A percentile compares a stretch with the other conserved stretches of the same genome.
Evolutionary conservation across 2,797 vertebrate species (phyloP).

Genomic region (Trichosurus vulpecula): DNA sequence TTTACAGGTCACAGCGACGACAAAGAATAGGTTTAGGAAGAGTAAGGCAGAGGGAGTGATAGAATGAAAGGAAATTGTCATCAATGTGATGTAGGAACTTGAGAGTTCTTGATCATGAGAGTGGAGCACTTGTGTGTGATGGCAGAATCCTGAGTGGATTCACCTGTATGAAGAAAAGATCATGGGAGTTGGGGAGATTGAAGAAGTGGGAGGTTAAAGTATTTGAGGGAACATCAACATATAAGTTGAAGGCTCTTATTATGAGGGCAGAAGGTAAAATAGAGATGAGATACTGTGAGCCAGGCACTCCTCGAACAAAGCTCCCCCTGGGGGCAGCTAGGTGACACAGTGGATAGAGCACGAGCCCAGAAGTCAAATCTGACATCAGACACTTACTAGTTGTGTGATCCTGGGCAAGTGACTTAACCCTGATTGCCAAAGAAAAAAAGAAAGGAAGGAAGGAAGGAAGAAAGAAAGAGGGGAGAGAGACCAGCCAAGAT

Average conservation of each 20-base stretch:
- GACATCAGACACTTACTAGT: no score
- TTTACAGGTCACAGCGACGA: not conserved
- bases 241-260: not conserved
- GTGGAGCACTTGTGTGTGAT: not conserved
- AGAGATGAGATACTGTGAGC: not conserved
- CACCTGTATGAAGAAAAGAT: not conserved
- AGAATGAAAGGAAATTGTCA: not conserved
- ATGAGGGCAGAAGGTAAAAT: not conserved
- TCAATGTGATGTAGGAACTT: not conserved
- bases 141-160: not conserved
- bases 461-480: no score
- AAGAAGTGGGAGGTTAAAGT: not conserved
- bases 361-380: no score
- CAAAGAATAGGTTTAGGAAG: not conserved
- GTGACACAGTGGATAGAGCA: no score
- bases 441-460: no score
- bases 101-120: not conserved
- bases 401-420: no score
- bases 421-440: no score
- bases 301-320: not conserved
- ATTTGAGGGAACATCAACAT: not conserved
- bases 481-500: not conserved
- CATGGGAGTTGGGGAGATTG: not conserved
- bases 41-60: not conserved
- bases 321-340: no score